Percentiles rank a stretch among this genome's conserved stretches.
Evolutionary conservation across 1,140 invertebrate genomes (phyloP).

Genomic region (Conus betulinus): DNA sequence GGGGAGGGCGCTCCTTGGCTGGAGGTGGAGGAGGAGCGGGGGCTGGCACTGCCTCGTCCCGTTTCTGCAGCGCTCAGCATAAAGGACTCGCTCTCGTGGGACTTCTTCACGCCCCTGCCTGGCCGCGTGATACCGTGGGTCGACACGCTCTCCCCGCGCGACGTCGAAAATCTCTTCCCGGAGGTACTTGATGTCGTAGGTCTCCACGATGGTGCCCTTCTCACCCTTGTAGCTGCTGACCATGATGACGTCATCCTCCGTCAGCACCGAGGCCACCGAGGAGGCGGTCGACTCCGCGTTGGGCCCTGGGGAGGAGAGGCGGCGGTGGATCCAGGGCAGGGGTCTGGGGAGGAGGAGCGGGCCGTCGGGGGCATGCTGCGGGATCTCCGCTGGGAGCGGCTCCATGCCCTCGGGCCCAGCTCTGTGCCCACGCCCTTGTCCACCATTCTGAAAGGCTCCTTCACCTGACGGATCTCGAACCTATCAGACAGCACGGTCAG

Average conservation of each 20-base stretch:
- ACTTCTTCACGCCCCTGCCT: neutral
- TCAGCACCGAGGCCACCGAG: neutral
- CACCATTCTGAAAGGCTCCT: neutral
- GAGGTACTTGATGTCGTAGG: slow-evolving; percentile 13
- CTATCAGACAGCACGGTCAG: neutral
- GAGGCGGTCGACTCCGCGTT: neutral
- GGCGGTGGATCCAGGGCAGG: neutral
- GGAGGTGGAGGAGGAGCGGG: neutral
- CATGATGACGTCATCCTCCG: neutral
- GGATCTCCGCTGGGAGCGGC: neutral
- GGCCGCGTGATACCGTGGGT: neutral
- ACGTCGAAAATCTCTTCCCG: neutral
- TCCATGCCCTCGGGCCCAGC: too few relatives aligned
- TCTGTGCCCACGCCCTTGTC: neutral
- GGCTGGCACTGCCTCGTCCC: neutral
- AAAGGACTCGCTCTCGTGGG: neutral
- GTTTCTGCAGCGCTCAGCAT: neutral
- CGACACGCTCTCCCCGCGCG: neutral
- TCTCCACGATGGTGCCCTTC: slow-evolving; percentile 8
- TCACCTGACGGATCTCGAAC: neutral
- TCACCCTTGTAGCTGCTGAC: neutral
- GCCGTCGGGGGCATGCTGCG: neutral
- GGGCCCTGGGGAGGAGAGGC: neutral
- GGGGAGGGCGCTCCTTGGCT: neutral
- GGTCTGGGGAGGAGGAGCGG: neutral